These are phyloP conservation scores for Eristalis intricaria DNA, from an alignment of 2,888 invertebrate genomes.

Conservation along the genomic window DNA sequence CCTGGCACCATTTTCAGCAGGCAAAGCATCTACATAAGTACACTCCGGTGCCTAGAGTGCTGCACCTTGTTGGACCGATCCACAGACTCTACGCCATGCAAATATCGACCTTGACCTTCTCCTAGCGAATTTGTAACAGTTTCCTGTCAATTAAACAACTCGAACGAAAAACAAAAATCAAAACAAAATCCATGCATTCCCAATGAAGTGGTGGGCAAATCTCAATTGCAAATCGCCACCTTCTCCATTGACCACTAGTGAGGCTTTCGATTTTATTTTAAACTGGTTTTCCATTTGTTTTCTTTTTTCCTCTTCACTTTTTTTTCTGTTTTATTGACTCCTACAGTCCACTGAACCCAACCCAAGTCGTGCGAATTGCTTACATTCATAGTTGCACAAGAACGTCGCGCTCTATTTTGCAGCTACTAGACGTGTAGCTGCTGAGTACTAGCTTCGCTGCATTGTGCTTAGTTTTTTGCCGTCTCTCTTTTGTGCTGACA, in stretches of 20 bases:
- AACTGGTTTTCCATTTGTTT: constrained; percentile 6
- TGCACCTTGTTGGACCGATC: background rate
- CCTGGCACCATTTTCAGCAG: background rate
- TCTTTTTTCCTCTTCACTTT: background rate
- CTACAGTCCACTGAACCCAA: constrained; percentile 37
- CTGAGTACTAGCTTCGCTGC: background rate
- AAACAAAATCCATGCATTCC: constrained; percentile 5
- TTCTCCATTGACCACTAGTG: background rate
- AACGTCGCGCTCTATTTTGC: background rate
- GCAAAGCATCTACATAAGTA: no score
- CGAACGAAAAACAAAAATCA: background rate
- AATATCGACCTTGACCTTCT: constrained; percentile 39
- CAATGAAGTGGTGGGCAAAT: background rate
- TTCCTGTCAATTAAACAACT: background rate
- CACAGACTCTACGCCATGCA: background rate
- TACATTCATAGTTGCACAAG: constrained; percentile 23
- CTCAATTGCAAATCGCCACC: background rate
- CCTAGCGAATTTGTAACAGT: constrained; percentile 8
- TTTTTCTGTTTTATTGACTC: background rate
- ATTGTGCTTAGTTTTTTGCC: constrained; percentile 6
- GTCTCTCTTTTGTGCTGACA: constrained; percentile 26
- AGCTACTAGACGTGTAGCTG: background rate
- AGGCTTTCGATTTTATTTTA: constrained; percentile 15
- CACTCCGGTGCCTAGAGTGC: background rate
- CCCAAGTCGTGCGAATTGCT: background rate